These are phyloP conservation scores for Apogon talboti DNA, from an alignment of 2,797 vertebrate species.

Conservation along the genomic window DNA sequence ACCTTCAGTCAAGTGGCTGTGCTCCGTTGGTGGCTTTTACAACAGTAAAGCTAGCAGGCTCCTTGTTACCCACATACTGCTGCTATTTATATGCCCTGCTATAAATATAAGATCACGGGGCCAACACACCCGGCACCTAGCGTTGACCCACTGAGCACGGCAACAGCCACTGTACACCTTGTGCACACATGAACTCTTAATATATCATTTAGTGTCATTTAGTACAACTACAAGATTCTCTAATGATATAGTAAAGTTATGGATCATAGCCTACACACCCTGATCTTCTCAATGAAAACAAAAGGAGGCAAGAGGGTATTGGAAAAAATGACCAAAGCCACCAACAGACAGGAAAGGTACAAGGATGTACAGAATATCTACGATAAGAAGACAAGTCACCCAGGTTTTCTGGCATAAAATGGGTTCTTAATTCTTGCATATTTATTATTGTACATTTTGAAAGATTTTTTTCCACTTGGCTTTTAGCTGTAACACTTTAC, in stretches of 20 bases:
- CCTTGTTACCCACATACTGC: constrained; percentile 54
- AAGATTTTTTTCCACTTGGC: constrained; percentile 6
- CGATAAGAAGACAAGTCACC: background rate
- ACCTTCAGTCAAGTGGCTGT: constrained; percentile 74
- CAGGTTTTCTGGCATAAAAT: background rate
- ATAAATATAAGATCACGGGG: constrained; percentile 79
- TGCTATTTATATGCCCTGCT: constrained; percentile 79
- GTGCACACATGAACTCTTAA: constrained; percentile 1
- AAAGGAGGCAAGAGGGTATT: background rate
- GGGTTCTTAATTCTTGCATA: background rate
- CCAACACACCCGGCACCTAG: constrained; percentile 54
- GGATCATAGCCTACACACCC: background rate
- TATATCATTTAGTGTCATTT: background rate
- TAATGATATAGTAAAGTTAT: background rate
- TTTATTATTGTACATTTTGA: too few relatives aligned
- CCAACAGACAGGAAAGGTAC: background rate
- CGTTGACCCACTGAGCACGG: constrained; percentile 68
- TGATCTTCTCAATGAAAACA: constrained; percentile 1
- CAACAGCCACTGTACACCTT: constrained; percentile 32
- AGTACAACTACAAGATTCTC: background rate
- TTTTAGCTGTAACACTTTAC: constrained; percentile 1
- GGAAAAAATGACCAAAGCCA: background rate
- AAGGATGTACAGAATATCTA: background rate
- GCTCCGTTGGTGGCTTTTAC: constrained; percentile 55
- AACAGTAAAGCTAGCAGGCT: constrained; percentile 55